Evolutionary conservation across 2,888 invertebrate genomes (phyloP), one percentile per base, ranked within the genome.

Genomic region (Zelleria hepariella): DNA sequence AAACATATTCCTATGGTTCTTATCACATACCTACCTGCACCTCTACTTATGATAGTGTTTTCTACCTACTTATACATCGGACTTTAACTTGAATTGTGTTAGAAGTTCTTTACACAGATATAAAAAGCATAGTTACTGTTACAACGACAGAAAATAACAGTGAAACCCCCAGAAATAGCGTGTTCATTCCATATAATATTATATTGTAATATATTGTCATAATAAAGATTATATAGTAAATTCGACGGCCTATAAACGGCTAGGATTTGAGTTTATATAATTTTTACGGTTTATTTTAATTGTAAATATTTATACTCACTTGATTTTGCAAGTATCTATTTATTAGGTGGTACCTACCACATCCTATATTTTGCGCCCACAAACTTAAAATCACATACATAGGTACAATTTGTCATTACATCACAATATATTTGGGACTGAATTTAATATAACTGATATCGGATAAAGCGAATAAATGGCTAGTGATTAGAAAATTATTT

Each of bases 401-500:
- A 49, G 8, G 7, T 0, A 10, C 21, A 24, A 53, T 4, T 27
- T 21, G 21, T 32, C 26, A 55, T 32, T 26, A 57, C 8, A 57
- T 57, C 48, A 57, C 57, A 58, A 61, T 61, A 60, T 61, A 48
- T 60, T 56, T 58, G 54, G 61, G 63, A 63, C 60, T 63, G 63
- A 63, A 60, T 62, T 53, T 65, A 53, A 57, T 58, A 47, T 57
- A 59, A 63, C 60, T 65, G 64, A 62, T 70, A 75, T 76, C 68
- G 68, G 72, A 78, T 71, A 76, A 80, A 77, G 81, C 85, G 81
- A 86, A 80, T 81, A 81, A 81, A 87, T 87, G 87, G 87, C 87
- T 88, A 88, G 87, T 88, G 87, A 88, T 86, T 87, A 87, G 87
- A 82, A 69, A 64, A 82, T 82, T 86, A 86, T 79, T 71, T 78